Conservation (phyloP, 2,113 vertebrate species). For the Regulus satrapa region DNA sequence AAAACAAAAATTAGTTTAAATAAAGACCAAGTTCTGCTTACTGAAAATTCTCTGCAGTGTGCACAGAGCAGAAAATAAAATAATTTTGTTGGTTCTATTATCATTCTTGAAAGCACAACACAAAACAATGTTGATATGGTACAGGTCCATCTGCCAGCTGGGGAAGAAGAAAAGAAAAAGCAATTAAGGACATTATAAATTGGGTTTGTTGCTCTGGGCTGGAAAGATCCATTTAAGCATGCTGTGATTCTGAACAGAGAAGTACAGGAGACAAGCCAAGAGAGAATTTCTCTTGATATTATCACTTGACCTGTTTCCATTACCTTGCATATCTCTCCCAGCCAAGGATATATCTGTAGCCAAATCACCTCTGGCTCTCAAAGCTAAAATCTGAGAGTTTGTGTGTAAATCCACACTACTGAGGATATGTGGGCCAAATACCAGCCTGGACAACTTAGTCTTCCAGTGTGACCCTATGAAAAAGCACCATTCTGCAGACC, state of each 20-base stretch:
- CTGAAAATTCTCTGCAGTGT: neutral
- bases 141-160: slow-evolving; percentile 6
- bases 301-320: neutral
- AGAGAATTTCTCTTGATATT: neutral
- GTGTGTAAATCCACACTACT: neutral
- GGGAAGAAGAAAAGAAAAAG: slow-evolving; percentile 42
- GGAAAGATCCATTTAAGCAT: neutral
- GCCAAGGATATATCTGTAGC: neutral
- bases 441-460: neutral
- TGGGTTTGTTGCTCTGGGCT: slow-evolving; percentile 14
- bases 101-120: neutral
- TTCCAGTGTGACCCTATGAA: neutral
- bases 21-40: neutral
- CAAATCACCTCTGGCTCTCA: neutral
- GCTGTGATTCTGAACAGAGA: slow-evolving; percentile 4
- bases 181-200: slow-evolving; percentile 51
- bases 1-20: neutral
- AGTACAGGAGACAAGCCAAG: neutral
- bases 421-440: neutral
- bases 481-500: neutral
- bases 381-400: neutral
- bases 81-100: neutral
- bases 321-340: neutral
- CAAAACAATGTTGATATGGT: neutral
- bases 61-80: slow-evolving; percentile 13